These are phyloP conservation scores for Acanthurus lineatus DNA, from an alignment of 2,797 vertebrate species.

Conservation along the genomic window DNA sequence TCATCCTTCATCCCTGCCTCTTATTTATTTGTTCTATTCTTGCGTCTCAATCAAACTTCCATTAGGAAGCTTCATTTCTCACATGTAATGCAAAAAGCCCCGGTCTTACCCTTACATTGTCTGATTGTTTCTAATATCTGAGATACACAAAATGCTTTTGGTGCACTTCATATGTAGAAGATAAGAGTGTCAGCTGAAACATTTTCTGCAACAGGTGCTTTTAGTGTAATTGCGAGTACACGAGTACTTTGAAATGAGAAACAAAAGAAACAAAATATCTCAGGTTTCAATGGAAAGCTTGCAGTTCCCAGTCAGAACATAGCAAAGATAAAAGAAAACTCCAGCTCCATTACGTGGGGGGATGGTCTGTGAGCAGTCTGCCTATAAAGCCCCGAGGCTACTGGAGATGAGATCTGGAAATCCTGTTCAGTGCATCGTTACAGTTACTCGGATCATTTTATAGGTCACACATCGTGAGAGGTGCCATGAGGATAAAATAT, in stretches of 20 bases:
- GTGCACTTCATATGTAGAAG: not conserved
- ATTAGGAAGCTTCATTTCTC: not conserved
- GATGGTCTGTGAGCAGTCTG: slow-evolving; percentile 26
- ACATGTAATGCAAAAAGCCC: not conserved
- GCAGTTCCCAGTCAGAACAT: not conserved
- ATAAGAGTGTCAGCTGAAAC: slow-evolving; percentile 7
- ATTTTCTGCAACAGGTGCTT: not conserved
- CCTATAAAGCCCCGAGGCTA: not conserved
- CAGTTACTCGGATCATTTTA: slow-evolving; percentile 17
- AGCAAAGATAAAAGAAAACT: not conserved
- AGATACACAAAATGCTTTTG: not conserved
- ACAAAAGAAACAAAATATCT: not conserved
- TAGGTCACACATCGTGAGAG: not conserved
- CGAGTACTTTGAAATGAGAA: not conserved
- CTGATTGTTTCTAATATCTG: not conserved
- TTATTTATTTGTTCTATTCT: not conserved
- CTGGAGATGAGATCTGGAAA: slow-evolving; percentile 25
- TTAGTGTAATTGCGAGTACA: not conserved
- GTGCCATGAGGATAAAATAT: not conserved
- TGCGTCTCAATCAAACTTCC: not conserved
- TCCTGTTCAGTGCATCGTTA: slow-evolving; percentile 17
- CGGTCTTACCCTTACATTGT: not conserved
- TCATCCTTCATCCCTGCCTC: not conserved
- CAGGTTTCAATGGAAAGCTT: not conserved
- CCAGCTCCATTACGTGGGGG: not conserved